Percentiles rank a stretch among this genome's conserved stretches.
Evolutionary conservation across 2,113 vertebrate species (phyloP).

Genomic region (Poeciliopsis turrubarensis): DNA sequence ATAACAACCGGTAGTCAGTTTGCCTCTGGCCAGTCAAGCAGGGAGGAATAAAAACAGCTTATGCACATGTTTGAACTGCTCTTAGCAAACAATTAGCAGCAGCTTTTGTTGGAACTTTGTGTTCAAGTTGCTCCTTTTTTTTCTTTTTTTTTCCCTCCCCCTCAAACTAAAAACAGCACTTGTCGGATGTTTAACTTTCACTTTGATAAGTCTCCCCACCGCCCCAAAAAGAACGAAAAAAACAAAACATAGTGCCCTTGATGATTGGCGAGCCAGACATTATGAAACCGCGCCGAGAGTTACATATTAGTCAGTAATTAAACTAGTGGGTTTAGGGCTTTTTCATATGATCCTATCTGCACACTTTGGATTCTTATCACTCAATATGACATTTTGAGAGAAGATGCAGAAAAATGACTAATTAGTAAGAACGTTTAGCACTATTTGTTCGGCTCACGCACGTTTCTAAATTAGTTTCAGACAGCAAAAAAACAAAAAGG

Average conservation of each 20-base stretch:
- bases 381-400: slow-evolving; percentile 13
- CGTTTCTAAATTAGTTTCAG: slow-evolving; percentile 25
- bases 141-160: slow-evolving; percentile 12
- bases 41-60: slow-evolving; percentile 72
- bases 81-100: slow-evolving; percentile 66
- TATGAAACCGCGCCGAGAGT: slow-evolving; percentile 3
- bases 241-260: slow-evolving; percentile 5
- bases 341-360: neutral
- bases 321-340: neutral
- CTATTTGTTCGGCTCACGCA: slow-evolving; percentile 1
- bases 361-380: neutral
- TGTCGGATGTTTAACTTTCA: slow-evolving; percentile 55
- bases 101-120: slow-evolving; percentile 40
- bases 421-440: neutral
- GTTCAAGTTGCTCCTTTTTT: slow-evolving; percentile 26
- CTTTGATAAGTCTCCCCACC: slow-evolving; percentile 24
- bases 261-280: slow-evolving; percentile 22
- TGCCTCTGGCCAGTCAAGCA: slow-evolving; percentile 73
- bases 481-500: slow-evolving; percentile 2
- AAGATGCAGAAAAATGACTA: slow-evolving; percentile 2
- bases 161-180: slow-evolving; percentile 38
- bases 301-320: neutral
- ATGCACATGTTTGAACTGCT: slow-evolving; percentile 71
- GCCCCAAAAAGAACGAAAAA: too few species aligned
- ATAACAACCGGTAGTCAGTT: slow-evolving; percentile 80